Evolutionary conservation across 2,113 vertebrate species (phyloP), one percentile per base, ranked within the genome.

Genomic region (Suricata suricatta): DNA sequence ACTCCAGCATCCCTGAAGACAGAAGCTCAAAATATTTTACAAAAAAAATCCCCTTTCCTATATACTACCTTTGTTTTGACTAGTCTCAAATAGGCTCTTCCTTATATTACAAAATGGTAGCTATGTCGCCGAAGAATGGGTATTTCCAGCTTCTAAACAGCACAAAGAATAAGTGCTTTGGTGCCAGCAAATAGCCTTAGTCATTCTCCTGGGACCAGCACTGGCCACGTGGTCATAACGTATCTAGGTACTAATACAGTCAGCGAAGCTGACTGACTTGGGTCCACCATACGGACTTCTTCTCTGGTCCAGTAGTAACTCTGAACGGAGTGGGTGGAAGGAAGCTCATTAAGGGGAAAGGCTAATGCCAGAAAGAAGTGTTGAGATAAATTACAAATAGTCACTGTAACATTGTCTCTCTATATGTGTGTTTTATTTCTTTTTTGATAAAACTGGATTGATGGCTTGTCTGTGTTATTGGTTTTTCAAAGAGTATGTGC

Each of bases 91-190:
- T 29, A 47, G 31, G 11, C 44, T 86, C 23, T 71, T 95, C 44
- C 54, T 83, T 76, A 31, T 41, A 13, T 90, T 35, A 93, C 27
- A 47, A 31, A 38, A 64, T 38, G 21, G 54, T 17, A n/a, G 27
- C 44, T 41, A 21, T 3, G 38, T 87, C 44, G 74, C 44, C 38
- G 23, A 95, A 77, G 27, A 83, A 17, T 21, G 63, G 21, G 5
- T 41, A 87, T 76, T 94, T 90, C 47, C 47, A 80, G 35, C 15
- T 95, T 74, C 83, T 63, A 72, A n/a, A 52, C 72, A 33, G n/a
- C 16, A 6, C 33, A 47, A 60, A 68, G 25, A 87, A 12, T 19
- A 72, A 69, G 31, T 50, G 16, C 11, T 84, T 66, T 83, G 68
- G 38, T 5, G 80, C 13, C n/a, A 80, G 12, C 8, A 85, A 52